Base-by-base conservation (phyloP, 2,888 invertebrate genomes). In the Leucoma salicis region DNA sequence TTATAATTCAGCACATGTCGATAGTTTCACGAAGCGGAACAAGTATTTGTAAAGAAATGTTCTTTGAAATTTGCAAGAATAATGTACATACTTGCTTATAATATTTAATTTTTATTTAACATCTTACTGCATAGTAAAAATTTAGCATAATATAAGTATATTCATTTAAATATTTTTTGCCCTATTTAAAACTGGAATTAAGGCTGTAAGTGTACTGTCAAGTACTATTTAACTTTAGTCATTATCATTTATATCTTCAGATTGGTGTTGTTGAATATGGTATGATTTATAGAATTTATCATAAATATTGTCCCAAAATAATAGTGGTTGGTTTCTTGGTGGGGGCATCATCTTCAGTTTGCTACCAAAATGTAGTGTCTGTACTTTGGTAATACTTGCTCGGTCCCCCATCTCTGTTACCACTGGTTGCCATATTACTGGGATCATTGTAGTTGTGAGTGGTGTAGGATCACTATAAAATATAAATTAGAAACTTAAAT, bases 391-490 rank as follows among this genome's bases (percentile, higher is more conserved):
- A 5, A 80, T 59, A 8, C 70, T 60, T 0, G 62, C 38, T n/a
- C 49, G 54, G 1, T 47, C 42, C 1, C 63, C 49, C 1, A 35
- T 43, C 2, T 49, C 49, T 0, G 54, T 50, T 0, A 56, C 44
- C 2, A 74, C 40, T 0, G 85, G 78, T 48, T 74, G 73, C 88
- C 87, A 89, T 31, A 87, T 68, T 0, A 75, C 56, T 0, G 84
- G 81, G 12, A 83, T 63, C 12, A 71, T 35, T 8, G 69, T 57
- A 21, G 80, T 76, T 10, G 73, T 74, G 5, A 88, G 52, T 1
- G 88, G 88, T 31, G 86, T 87, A 2, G 88, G 88, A 27, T 88
- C 88, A 2, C 88, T 89, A 70, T 16, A 61, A 71, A 2, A 18
- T n/a, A n/a, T n/a, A n/a, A n/a, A n/a, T n/a, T n/a, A n/a, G n/a